Conservation (phyloP, 1,140 invertebrate genomes). For the Dinoponera quadriceps region DNA sequence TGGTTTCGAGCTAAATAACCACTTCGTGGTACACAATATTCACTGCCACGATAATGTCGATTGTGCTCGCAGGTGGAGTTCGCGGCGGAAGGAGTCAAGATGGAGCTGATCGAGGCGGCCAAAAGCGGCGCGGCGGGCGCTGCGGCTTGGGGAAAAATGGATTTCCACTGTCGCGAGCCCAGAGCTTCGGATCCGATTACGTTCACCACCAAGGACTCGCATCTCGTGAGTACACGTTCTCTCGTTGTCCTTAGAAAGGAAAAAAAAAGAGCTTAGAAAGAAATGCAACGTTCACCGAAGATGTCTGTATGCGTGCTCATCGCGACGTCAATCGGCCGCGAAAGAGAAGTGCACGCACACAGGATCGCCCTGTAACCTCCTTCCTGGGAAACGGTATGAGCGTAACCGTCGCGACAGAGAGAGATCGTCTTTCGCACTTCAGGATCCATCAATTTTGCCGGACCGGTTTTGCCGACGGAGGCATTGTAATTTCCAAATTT, state of each 20-base stretch:
- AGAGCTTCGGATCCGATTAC: conserved; percentile 95
- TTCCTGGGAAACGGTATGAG: neutral
- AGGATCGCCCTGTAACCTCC: neutral
- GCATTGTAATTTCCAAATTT: too few relatives aligned
- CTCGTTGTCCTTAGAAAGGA: conserved; percentile 23
- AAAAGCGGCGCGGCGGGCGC: conserved; percentile 94
- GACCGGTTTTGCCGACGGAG: too few relatives aligned
- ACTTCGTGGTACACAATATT: neutral
- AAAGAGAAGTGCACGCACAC: neutral
- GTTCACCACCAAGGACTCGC: conserved; percentile 95
- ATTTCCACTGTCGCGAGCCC: conserved; percentile 95
- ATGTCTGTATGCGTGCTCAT: neutral
- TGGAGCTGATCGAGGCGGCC: conserved; percentile 96
- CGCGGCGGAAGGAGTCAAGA: conserved; percentile 93
- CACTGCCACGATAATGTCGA: neutral
- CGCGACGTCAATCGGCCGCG: neutral
- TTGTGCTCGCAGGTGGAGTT: conserved; percentile 92
- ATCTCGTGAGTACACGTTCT: conserved; percentile 89
- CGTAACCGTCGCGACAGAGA: too few relatives aligned
- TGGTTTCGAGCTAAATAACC: too few relatives aligned
- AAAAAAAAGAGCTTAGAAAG: neutral
- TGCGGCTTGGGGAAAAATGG: conserved; percentile 93
- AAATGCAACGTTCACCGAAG: neutral
- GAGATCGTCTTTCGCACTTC: too few relatives aligned
- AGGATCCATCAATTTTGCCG: too few relatives aligned